Evolutionary conservation across 2,113 vertebrate genomes (phyloP).

Genomic region (Emydura subglobosa): DNA sequence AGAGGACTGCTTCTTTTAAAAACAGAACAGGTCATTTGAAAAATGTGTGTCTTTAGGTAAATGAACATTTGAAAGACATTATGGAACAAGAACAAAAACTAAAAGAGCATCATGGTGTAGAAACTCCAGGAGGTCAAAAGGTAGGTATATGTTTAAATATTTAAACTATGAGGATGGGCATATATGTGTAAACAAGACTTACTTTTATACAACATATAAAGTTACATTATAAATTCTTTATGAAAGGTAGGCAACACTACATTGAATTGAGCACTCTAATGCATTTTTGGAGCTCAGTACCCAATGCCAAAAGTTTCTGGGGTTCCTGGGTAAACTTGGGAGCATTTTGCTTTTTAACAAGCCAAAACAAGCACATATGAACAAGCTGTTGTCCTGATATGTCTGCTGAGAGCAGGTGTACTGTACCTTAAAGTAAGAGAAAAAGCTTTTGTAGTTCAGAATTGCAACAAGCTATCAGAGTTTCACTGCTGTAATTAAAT

Average conservation of each 20-base stretch:
- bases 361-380: background rate
- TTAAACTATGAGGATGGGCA: background rate
- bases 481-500: background rate
- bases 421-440: background rate
- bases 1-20: background rate
- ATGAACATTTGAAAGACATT: slow-evolving; percentile 94
- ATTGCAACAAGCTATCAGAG: background rate
- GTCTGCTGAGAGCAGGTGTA: background rate
- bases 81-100: slow-evolving; percentile 91
- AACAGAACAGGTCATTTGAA: background rate
- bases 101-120: slow-evolving; percentile 84
- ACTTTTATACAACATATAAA: background rate
- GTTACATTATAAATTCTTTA: background rate
- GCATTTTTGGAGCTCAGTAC: background rate
- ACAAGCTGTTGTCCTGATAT: background rate
- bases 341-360: background rate
- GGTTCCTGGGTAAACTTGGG: background rate
- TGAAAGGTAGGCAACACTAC: background rate
- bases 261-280: background rate
- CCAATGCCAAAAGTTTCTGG: background rate
- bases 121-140: slow-evolving; percentile 89
- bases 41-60: slow-evolving; percentile 83
- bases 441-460: background rate
- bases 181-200: background rate
- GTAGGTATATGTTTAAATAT: slow-evolving; percentile 75